Percentiles rank a stretch among this genome's conserved stretches.
These are phyloP conservation scores for Eupithecia dodoneata DNA, from an alignment of 2,888 invertebrate species.

Conservation along the genomic window DNA sequence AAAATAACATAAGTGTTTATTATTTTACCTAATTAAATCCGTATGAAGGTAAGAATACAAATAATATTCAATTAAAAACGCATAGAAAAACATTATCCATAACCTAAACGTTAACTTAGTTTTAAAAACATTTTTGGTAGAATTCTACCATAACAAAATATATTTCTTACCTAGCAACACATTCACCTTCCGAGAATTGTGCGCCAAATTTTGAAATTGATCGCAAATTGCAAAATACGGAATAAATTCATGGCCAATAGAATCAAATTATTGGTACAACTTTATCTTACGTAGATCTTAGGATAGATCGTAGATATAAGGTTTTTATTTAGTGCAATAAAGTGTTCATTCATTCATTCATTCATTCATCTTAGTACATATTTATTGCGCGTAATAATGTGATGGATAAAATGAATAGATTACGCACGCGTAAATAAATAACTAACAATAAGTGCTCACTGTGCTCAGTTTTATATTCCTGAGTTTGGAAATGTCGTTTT, in stretches of 20 bases:
- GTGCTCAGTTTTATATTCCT: neutral
- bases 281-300: too few species aligned
- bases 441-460: neutral
- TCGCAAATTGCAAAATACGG: too few species aligned
- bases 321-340: too few species aligned
- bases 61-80: neutral
- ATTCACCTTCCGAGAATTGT: neutral
- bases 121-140: neutral
- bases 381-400: neutral
- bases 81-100: neutral
- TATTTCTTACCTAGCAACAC: neutral
- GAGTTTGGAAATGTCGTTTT: conserved; percentile 44
- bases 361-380: neutral
- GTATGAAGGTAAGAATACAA: neutral
- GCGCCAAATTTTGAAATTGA: neutral
- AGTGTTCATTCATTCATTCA: too few species aligned
- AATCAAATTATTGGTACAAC: too few species aligned
- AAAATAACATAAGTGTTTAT: neutral
- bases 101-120: neutral
- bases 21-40: neutral
- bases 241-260: too few species aligned
- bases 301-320: too few species aligned
- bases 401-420: neutral
- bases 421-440: neutral
- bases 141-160: neutral